phyloP scores from a whole-genome alignment of 2,797 vertebrate species.

The Zalophus californianus region DNA sequence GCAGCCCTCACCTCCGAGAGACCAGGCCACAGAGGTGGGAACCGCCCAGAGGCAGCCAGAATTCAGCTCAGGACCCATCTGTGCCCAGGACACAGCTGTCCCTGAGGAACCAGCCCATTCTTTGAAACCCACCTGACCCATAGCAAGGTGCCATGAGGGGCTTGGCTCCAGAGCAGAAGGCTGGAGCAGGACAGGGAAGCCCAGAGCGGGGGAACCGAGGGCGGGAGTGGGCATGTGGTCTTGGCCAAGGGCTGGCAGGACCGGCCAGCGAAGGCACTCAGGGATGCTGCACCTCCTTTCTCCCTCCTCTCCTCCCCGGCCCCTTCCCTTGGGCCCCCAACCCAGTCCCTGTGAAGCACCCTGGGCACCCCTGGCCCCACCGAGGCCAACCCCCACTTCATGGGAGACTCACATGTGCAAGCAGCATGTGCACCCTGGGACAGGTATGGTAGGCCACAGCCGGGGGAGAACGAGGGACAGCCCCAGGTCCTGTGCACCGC shows the following conservation, averaged over 20 bases:
- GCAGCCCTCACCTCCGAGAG: not conserved
- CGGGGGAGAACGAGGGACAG: not conserved
- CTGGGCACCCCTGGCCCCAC: not conserved
- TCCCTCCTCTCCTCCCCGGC: no score
- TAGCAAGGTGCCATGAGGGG: not conserved
- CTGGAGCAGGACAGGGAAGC: not conserved
- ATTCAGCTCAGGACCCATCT: not conserved
- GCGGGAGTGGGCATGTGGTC: not conserved
- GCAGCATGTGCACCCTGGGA: fast-evolving
- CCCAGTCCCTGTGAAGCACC: not conserved
- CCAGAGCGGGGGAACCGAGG: no score
- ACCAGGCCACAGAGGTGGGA: not conserved
- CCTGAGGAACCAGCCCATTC: not conserved
- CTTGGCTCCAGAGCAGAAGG: not conserved
- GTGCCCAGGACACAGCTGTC: not conserved
- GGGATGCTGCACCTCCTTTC: not conserved
- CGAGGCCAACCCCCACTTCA: not conserved
- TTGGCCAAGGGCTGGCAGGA: not conserved
- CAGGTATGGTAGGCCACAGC: not conserved
- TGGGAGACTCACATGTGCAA: not conserved
- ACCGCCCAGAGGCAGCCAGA: not conserved
- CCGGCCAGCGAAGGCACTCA: not conserved
- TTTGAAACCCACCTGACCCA: not conserved
- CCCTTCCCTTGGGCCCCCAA: not conserved
- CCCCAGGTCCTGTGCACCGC: no score